Evolutionary conservation across 35 echinoderm and acorn worm species (phyloP), one percentile per base, ranked within the genome.

Genomic region (Holothuria glaberrima): DNA sequence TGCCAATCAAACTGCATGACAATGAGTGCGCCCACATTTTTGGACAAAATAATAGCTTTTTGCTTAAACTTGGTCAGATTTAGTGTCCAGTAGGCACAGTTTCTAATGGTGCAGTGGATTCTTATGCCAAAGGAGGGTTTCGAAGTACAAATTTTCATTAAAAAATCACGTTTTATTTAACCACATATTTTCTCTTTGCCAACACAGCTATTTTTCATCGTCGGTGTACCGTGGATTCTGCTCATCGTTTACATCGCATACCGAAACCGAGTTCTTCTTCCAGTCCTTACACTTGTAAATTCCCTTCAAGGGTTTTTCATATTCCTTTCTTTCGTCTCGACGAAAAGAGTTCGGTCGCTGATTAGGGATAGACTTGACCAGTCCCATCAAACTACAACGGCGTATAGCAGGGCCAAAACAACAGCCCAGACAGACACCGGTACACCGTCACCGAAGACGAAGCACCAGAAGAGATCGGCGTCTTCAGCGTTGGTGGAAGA

Each of bases 261-360:
- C 32, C 80, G 80, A 9, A 84, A 63, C 13, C 54, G 52, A 63
- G 26, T 31, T 62, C 59, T 84, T 5, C 59, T 84, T 25, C 80
- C 80, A 33, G 31, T 84, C 5, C 46, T 84, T 27, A 84, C 80
- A 21, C 31, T 84, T 27, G 56, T 84, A 19, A 84, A 84, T 21
- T 84, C 80, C 28, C 30, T 84, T 48, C 80, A 84, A 61, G 80
- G 80, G 0, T 84, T 48, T 33, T 84, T 84, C 31, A 84, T 84
- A 29, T 84, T 84, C 26, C 1, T 84, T 25, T 84, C 80, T 33
- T 84, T 84, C 21, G 57, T 84, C 5, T 58, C 80, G 14, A 84
- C 80, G 31, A 84, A 29, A 56, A 59, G 80, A 36, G 80, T 84
- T n/a, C 80, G 80, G 9, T 24, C 80, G 0, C 19, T 84, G 59